Evolutionary conservation across 2,113 vertebrate species (phyloP).

Genomic region (Chauna torquata): DNA sequence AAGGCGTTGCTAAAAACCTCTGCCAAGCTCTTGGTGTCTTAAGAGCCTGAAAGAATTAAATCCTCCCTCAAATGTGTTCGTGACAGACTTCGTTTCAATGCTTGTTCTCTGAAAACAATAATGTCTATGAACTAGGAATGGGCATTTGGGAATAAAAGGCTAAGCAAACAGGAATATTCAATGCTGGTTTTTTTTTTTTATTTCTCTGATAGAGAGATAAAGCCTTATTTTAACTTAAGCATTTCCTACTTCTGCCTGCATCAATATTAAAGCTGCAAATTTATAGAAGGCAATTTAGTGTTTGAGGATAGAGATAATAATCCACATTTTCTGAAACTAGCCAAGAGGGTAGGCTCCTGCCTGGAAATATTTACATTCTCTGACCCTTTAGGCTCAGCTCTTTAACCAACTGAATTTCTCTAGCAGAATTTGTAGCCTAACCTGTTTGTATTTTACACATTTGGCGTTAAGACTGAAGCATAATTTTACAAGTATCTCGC

Average conservation of each 20-base stretch:
- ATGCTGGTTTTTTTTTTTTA: neutral
- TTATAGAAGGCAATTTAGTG: conserved; percentile 28
- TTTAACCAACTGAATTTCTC: conserved; percentile 14
- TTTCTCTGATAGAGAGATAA: neutral
- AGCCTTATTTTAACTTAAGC: conserved; percentile 46
- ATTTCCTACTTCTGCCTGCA: conserved; percentile 11
- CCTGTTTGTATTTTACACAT: conserved; percentile 13
- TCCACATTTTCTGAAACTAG: conserved; percentile 28
- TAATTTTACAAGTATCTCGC: conserved; percentile 25
- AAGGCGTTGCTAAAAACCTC: neutral
- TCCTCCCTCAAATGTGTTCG: neutral
- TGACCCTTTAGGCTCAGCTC: conserved; percentile 26
- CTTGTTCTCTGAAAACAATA: neutral
- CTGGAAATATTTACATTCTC: conserved; percentile 39
- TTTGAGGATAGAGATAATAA: conserved; percentile 1
- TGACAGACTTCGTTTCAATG: conserved; percentile 14
- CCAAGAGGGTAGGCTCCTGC: neutral
- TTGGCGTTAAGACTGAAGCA: conserved; percentile 22
- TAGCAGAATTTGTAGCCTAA: conserved; percentile 20
- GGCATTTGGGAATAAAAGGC: conserved; percentile 8
- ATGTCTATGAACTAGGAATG: neutral
- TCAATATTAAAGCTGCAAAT: conserved; percentile 14
- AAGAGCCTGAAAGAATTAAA: neutral
- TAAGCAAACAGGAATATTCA: conserved; percentile 16
- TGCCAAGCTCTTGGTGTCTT: neutral